Evolutionary conservation across 2,797 vertebrate species (phyloP).

Genomic region (Otus scops): DNA sequence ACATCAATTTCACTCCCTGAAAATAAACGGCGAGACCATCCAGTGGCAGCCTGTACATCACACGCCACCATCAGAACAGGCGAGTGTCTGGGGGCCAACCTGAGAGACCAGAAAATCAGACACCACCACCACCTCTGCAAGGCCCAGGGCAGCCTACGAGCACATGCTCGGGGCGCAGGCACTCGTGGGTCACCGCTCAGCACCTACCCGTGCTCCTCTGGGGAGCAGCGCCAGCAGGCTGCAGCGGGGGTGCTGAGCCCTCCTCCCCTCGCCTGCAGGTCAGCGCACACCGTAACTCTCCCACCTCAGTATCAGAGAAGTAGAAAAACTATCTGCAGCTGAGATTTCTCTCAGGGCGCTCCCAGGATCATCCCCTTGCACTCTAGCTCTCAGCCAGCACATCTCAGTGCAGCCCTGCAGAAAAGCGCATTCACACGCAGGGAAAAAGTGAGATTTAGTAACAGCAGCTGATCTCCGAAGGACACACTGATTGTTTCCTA

Average conservation of each 20-base stretch:
- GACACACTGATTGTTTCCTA: neutral
- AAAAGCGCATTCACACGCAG: neutral
- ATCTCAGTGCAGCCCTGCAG: neutral
- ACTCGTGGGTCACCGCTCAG: rapidly evolving
- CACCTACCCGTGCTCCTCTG: neutral
- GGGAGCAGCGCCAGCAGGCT: neutral
- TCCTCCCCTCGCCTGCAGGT: neutral
- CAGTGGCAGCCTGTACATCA: neutral
- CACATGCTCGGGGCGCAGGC: rapidly evolving
- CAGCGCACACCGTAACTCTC: neutral
- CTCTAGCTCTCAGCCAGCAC: slow-evolving; percentile 72
- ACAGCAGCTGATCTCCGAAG: neutral
- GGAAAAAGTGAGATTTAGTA: rapidly evolving
- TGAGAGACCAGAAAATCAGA: neutral
- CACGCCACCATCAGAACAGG: neutral
- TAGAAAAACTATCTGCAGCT: slow-evolving; percentile 84
- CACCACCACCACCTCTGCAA: rapidly evolving
- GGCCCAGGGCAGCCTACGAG: too few species aligned
- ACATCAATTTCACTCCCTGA: neutral
- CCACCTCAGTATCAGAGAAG: slow-evolving; percentile 81
- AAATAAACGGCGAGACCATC: neutral
- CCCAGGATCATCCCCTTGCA: slow-evolving; percentile 78
- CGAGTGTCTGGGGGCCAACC: neutral
- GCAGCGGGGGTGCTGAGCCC: neutral
- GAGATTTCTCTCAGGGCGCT: slow-evolving; percentile 83